These are phyloP conservation scores for Lasioglossum villosulum DNA, from an alignment of 2,888 invertebrate genomes.

Conservation along the genomic window DNA sequence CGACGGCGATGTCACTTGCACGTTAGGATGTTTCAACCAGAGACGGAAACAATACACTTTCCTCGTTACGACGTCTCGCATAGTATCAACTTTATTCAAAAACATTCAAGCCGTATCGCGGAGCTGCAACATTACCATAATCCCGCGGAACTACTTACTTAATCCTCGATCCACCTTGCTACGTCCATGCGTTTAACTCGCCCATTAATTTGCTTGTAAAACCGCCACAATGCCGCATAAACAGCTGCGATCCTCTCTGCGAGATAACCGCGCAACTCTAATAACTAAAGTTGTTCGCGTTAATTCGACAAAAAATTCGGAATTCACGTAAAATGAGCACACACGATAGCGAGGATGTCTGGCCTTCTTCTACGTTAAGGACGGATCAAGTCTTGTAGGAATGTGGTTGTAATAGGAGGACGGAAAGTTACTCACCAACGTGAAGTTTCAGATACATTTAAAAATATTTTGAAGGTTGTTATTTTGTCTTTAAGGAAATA, in stretches of 20 bases:
- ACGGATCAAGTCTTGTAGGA: too few species aligned
- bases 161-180: conserved; percentile 16
- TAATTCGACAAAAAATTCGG: neutral
- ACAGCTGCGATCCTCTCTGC: neutral
- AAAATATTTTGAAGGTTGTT: too few species aligned
- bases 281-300: neutral
- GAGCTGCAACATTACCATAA: conserved; percentile 27
- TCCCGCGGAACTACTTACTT: conserved; percentile 28
- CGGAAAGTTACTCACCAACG: too few species aligned
- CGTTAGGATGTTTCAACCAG: neutral
- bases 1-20: neutral
- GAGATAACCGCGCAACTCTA: neutral
- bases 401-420: too few species aligned
- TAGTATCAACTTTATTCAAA: conserved; percentile 29
- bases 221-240: neutral
- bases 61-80: conserved; percentile 7
- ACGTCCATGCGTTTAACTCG: conserved; percentile 15
- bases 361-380: too few species aligned
- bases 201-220: conserved; percentile 21
- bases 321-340: too few species aligned
- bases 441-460: too few species aligned
- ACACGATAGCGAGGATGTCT: too few species aligned
- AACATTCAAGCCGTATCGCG: conserved; percentile 27
- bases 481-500: too few species aligned
- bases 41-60: conserved; percentile 10